These are phyloP conservation scores for Sinocyclocheilus anophthalmus DNA, from an alignment of 2,113 vertebrate species.

Conservation along the genomic window DNA sequence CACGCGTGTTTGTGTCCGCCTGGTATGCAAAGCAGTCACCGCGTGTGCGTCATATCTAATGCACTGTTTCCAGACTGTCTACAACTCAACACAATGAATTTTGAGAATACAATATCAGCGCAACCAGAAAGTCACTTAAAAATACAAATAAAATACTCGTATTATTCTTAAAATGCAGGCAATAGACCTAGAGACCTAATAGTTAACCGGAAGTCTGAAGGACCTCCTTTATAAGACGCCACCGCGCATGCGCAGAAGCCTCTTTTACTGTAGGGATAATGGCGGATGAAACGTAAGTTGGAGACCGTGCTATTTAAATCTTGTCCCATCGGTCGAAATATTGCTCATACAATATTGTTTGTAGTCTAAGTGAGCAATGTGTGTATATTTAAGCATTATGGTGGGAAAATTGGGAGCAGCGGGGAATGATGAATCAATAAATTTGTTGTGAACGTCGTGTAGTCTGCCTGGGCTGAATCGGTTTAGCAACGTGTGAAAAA, in stretches of 20 bases:
- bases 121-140: neutral
- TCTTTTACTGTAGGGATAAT: conserved; percentile 81
- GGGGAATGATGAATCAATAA: neutral
- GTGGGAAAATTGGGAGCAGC: neutral
- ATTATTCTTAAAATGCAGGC: conserved; percentile 47
- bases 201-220: neutral
- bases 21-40: neutral
- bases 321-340: conserved; percentile 46
- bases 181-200: conserved; percentile 10
- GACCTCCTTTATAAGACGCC: conserved; percentile 64
- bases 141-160: neutral
- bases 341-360: neutral
- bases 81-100: neutral
- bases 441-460: too few species aligned
- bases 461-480: neutral
- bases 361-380: neutral
- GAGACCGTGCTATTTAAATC: conserved; percentile 33
- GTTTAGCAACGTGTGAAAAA: conserved; percentile 23
- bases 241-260: conserved; percentile 73
- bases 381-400: neutral
- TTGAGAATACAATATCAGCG: neutral
- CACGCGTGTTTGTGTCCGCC: neutral
- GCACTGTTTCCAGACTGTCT: neutral
- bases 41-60: neutral
- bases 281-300: conserved; percentile 82